Percentiles rank a stretch among this genome's conserved stretches.
Evolutionary conservation across 2,888 invertebrate species (phyloP).

Genomic region (Acanthosoma haemorrhoidale): DNA sequence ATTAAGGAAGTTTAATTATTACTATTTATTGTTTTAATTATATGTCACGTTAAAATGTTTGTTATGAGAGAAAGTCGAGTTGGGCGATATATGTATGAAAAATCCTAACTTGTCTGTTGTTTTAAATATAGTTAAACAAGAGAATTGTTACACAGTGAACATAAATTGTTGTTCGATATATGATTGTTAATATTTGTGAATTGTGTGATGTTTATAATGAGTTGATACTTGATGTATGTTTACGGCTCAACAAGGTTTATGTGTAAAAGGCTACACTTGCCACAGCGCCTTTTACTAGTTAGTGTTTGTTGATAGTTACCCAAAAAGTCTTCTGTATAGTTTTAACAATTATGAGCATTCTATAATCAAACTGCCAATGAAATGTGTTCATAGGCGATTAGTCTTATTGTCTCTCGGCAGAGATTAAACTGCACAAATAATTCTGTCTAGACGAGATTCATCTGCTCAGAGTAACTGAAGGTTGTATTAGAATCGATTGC

Average conservation of each 20-base stretch:
- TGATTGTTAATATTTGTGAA: not conserved
- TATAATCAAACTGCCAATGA: slow-evolving; percentile 11
- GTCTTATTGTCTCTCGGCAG: slow-evolving; percentile 3
- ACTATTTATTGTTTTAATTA: not conserved
- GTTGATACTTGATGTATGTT: not conserved
- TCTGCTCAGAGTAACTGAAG: slow-evolving; percentile 18
- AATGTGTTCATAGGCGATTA: slow-evolving; percentile 11
- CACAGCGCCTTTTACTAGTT: too few species aligned
- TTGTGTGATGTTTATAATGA: not conserved
- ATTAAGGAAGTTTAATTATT: not conserved
- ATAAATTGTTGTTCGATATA: not conserved
- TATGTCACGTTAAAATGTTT: not conserved
- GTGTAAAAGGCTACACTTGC: too few species aligned
- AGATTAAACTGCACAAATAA: slow-evolving; percentile 4
- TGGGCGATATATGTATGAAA: not conserved
- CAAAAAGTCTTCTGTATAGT: not conserved
- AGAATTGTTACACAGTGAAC: not conserved
- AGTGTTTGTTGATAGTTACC: not conserved
- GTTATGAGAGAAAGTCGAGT: not conserved
- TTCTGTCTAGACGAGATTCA: not conserved
- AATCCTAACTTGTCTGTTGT: not conserved
- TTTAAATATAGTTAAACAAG: not conserved
- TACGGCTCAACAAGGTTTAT: slow-evolving; percentile 8
- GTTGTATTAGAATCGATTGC: slow-evolving; percentile 15
- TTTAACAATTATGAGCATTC: not conserved